A percentile compares a stretch with the other conserved stretches of the same genome.
phyloP scores from a whole-genome alignment of 1,140 invertebrate genomes.

The Amphibalanus amphitrite region DNA sequence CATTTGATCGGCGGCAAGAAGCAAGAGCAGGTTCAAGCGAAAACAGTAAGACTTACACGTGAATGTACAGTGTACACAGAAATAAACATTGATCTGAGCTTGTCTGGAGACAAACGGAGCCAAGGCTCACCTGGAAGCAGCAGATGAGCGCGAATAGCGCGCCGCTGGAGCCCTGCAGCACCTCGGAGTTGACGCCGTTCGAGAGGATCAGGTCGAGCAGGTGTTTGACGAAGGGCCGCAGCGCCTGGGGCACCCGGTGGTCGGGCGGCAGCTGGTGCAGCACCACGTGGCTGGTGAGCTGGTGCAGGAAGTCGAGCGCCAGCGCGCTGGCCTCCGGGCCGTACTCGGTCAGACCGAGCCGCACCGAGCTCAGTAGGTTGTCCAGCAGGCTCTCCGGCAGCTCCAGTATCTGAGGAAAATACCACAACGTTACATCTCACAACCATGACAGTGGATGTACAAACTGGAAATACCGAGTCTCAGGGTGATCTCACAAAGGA shows the following conservation, averaged over 20 bases:
- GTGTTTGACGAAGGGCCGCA: conserved; percentile 48
- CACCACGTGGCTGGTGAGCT: conserved; percentile 30
- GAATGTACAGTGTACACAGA: too few relatives aligned
- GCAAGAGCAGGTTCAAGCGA: too few relatives aligned
- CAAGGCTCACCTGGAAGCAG: conserved; percentile 44
- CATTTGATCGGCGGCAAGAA: too few relatives aligned
- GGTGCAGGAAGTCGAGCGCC: conserved; percentile 46
- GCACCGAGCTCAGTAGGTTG: conserved; percentile 40
- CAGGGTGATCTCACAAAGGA: too few relatives aligned
- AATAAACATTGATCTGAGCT: too few relatives aligned
- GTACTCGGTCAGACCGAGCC: conserved; percentile 47
- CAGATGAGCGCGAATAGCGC: conserved; percentile 51
- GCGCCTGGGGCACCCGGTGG: conserved; percentile 30
- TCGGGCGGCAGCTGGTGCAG: conserved; percentile 23
- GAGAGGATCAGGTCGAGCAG: conserved; percentile 47
- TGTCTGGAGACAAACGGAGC: too few relatives aligned
- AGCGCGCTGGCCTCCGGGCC: conserved; percentile 40
- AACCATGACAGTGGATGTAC: too few relatives aligned
- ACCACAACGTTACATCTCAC: too few relatives aligned
- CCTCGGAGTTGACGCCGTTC: conserved; percentile 45
- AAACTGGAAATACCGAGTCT: too few relatives aligned
- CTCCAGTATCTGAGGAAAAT: conserved; percentile 38
- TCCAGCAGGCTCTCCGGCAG: conserved; percentile 38
- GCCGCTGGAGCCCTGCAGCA: conserved; percentile 38
- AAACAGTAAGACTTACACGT: too few relatives aligned